Percentiles rank a stretch among this genome's conserved stretches.
Conservation (phyloP, 2,113 vertebrate species). For the Embiotoca jacksoni region DNA sequence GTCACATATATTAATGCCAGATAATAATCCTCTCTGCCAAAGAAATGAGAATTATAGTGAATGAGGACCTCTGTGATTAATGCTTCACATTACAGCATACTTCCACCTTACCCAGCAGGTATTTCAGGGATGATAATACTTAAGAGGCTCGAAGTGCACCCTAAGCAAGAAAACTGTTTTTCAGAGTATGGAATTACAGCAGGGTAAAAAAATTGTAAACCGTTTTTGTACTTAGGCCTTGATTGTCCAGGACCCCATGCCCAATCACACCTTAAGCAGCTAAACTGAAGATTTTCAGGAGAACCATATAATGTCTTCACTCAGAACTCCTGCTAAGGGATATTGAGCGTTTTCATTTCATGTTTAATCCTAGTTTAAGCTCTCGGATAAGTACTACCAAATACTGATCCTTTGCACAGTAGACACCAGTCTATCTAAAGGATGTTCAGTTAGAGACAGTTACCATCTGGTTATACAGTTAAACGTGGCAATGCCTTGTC, state of each 20-base stretch:
- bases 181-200: constrained; percentile 5
- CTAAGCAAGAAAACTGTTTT: constrained; percentile 14
- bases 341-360: background rate
- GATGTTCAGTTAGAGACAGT: background rate
- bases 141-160: constrained; percentile 18
- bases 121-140: constrained; percentile 35
- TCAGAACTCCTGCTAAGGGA: background rate
- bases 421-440: background rate
- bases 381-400: background rate
- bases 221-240: background rate
- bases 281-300: background rate
- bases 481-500: background rate
- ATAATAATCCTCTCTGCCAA: constrained; percentile 46
- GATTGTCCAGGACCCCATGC: background rate
- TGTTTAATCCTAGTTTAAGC: background rate
- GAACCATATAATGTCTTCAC: background rate
- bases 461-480: background rate
- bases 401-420: constrained; percentile 3
- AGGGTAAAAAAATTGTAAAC: background rate
- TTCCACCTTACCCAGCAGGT: constrained; percentile 32
- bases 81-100: constrained; percentile 22
- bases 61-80: constrained; percentile 44
- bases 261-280: background rate
- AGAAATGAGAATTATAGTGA: constrained; percentile 37
- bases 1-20: constrained; percentile 43